Evolutionary conservation across 2,113 vertebrate species (phyloP).

Genomic region (Pristiophorus japonicus): DNA sequence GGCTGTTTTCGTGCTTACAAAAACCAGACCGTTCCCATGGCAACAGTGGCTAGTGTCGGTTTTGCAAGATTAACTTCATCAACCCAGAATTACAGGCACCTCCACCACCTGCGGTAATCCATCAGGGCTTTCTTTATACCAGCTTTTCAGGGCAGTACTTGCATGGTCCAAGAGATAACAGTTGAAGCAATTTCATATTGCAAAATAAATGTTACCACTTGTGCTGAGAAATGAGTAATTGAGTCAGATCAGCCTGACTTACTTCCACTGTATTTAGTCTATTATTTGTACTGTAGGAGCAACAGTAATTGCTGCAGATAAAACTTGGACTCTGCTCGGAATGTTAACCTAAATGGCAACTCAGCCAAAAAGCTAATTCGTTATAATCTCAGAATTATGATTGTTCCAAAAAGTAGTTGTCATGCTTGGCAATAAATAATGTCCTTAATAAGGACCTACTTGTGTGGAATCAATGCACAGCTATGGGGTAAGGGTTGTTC

Average conservation of each 20-base stretch:
- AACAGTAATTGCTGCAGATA: slow-evolving; percentile 16
- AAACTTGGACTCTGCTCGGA: background rate
- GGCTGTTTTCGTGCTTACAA: background rate
- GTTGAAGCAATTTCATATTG: slow-evolving; percentile 31
- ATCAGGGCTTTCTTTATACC: slow-evolving; percentile 8
- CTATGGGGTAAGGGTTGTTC: background rate
- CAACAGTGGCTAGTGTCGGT: background rate
- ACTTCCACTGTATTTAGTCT: slow-evolving; percentile 20
- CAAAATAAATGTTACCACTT: slow-evolving; percentile 26
- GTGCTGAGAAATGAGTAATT: slow-evolving; percentile 32
- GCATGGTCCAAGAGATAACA: slow-evolving; percentile 25
- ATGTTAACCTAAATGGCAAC: slow-evolving; percentile 8
- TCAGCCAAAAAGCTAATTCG: background rate
- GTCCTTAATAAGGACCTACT: background rate
- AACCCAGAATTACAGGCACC: slow-evolving; percentile 7
- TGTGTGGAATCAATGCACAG: background rate
- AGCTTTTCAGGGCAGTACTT: background rate
- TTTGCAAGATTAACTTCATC: slow-evolving; percentile 34
- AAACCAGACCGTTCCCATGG: background rate
- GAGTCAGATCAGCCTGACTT: slow-evolving; percentile 19
- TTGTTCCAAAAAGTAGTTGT: slow-evolving; percentile 5
- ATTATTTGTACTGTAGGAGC: slow-evolving; percentile 16
- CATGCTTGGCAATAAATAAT: background rate
- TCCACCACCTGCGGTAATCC: slow-evolving; percentile 30
- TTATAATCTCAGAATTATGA: slow-evolving; percentile 22